Evolutionary conservation across 2,113 vertebrate genomes (phyloP).

Genomic region (Apeltes quadracus): DNA sequence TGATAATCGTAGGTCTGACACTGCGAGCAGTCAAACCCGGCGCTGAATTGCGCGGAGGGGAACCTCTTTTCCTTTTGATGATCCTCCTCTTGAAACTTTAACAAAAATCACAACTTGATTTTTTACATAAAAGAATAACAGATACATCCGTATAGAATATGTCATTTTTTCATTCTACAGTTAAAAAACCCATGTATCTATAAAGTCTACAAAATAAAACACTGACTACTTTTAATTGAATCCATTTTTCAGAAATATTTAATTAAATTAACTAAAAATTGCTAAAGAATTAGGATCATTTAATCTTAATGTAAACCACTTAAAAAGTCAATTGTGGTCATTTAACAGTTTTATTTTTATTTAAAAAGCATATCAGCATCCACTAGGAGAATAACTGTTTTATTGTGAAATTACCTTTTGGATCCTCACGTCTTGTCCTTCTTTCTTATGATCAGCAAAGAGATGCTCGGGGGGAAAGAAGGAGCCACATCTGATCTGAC

Average conservation of each 20-base stretch:
- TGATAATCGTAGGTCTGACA: constrained; percentile 48
- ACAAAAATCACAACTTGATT: neutral
- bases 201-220: neutral
- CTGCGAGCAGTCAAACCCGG: constrained; percentile 16
- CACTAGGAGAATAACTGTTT: neutral
- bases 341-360: neutral
- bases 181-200: neutral
- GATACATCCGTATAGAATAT: neutral
- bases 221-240: neutral
- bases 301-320: neutral
- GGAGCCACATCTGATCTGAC: constrained; percentile 82
- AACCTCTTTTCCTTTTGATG: constrained; percentile 34
- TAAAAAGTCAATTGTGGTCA: neutral
- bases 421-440: constrained; percentile 33
- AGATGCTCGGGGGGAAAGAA: constrained; percentile 84
- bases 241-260: neutral
- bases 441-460: constrained; percentile 78
- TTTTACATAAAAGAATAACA: neutral
- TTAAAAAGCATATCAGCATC: neutral
- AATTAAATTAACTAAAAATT: neutral
- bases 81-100: constrained; percentile 48
- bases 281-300: neutral
- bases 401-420: constrained; percentile 42
- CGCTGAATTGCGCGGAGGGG: constrained; percentile 15
- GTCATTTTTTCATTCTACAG: neutral